Evolutionary conservation across 2,888 invertebrate genomes (phyloP).

Genomic region (Anthoptus insignis): DNA sequence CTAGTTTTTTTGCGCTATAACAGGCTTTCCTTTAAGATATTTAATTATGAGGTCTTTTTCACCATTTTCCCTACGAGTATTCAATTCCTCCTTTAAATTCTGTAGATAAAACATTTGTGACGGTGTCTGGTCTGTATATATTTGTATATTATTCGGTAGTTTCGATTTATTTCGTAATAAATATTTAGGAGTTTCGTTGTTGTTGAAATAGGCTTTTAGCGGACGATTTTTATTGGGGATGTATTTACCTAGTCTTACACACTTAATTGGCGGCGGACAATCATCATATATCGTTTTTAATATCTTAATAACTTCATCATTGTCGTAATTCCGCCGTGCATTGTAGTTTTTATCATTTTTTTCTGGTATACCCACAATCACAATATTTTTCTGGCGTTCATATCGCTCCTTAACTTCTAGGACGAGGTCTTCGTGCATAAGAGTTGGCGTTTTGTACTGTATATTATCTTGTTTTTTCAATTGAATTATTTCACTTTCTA

Average conservation of each 20-base stretch:
- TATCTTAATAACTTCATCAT: neutral
- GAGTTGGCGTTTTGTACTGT: too few species aligned
- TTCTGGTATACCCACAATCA: neutral
- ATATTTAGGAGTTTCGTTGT: neutral
- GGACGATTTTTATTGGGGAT: neutral
- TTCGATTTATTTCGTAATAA: neutral
- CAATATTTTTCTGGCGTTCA: too few species aligned
- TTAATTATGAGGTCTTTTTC: too few species aligned
- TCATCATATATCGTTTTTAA: neutral
- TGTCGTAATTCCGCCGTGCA: neutral
- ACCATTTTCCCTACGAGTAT: too few species aligned
- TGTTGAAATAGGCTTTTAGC: neutral
- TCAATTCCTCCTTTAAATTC: too few species aligned
- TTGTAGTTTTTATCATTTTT: neutral
- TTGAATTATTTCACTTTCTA: conserved; percentile 4
- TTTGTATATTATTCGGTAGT: neutral
- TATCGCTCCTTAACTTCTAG: conserved; percentile 48
- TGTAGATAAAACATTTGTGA: too few species aligned
- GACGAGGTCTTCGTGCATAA: conserved; percentile 44
- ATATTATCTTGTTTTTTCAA: too few species aligned
- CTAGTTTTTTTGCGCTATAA: too few species aligned
- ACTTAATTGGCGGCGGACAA: neutral
- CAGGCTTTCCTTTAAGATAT: too few species aligned
- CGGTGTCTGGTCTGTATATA: neutral
- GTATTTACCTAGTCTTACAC: neutral